A percentile compares a stretch with the other conserved stretches of the same genome.
These are phyloP conservation scores for Drosophila flavopinicola DNA, from an alignment of 2,888 invertebrate species.

Conservation along the genomic window DNA sequence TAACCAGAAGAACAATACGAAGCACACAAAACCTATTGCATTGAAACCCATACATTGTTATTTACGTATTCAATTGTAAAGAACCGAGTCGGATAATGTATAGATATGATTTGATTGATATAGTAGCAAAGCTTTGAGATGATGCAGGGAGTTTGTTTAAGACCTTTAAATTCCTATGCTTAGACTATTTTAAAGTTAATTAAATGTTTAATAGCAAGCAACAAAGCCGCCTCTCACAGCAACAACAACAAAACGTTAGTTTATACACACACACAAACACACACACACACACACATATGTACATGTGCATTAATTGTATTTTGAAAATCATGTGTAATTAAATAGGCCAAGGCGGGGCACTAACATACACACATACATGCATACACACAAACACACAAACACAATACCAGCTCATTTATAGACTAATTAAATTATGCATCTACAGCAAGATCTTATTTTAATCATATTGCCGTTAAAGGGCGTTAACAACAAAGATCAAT, in stretches of 20 bases:
- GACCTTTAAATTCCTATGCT: slow-evolving; percentile 30
- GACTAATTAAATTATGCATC: slow-evolving; percentile 48
- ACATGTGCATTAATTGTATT: slow-evolving; percentile 39
- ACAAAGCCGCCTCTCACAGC: slow-evolving; percentile 25
- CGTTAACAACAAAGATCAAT: slow-evolving; percentile 15
- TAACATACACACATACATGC: slow-evolving; percentile 8
- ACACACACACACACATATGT: slow-evolving; percentile 19
- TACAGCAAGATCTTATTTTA: slow-evolving; percentile 24
- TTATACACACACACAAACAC: slow-evolving; percentile 19
- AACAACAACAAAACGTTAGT: slow-evolving; percentile 33
- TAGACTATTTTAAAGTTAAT: slow-evolving; percentile 45
- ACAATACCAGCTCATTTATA: slow-evolving; percentile 47
- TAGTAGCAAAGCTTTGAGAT: slow-evolving; percentile 9
- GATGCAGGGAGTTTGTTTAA: slow-evolving; percentile 29
- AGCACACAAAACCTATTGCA: slow-evolving; percentile 17
- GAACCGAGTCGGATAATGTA: slow-evolving; percentile 13
- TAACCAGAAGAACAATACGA: slow-evolving; percentile 11
- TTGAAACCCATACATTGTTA: slow-evolving; percentile 44
- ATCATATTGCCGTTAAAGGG: slow-evolving; percentile 19
- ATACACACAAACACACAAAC: slow-evolving; percentile 6
- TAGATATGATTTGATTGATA: slow-evolving; percentile 23
- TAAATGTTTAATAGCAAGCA: slow-evolving; percentile 40
- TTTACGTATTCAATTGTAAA: slow-evolving; percentile 16
- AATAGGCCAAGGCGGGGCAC: slow-evolving; percentile 26
- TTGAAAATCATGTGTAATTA: slow-evolving; percentile 46